Evolutionary conservation across 1,140 invertebrate genomes (phyloP).

Genomic region (Arion vulgaris): DNA sequence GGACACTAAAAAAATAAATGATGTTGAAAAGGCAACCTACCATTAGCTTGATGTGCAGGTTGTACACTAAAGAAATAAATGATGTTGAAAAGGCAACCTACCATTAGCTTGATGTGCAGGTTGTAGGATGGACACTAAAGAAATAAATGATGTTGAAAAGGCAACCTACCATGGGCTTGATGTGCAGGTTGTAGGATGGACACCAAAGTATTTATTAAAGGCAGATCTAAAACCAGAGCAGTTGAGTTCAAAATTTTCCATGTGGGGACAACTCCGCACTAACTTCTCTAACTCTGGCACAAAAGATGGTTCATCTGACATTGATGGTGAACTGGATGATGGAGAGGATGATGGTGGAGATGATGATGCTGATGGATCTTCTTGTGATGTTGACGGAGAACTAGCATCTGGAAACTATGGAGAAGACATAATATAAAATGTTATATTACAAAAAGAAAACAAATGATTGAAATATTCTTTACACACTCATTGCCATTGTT

Average conservation of each 20-base stretch:
- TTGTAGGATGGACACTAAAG: too few relatives aligned
- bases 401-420: slow-evolving; percentile 23
- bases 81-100: too few relatives aligned
- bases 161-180: slow-evolving; percentile 45
- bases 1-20: too few relatives aligned
- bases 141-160: too few relatives aligned
- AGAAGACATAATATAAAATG: not conserved
- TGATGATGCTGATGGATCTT: slow-evolving; percentile 34
- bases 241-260: slow-evolving; percentile 50
- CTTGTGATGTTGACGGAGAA: slow-evolving; percentile 33
- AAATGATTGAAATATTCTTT: too few relatives aligned
- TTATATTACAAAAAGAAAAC: too few relatives aligned
- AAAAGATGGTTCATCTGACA: slow-evolving; percentile 31
- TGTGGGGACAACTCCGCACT: slow-evolving; percentile 39
- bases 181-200: slow-evolving; percentile 32
- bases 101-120: too few relatives aligned
- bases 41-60: too few relatives aligned
- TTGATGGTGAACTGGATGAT: slow-evolving; percentile 19
- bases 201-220: slow-evolving; percentile 43
- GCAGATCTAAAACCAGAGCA: slow-evolving; percentile 43
- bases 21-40: too few relatives aligned
- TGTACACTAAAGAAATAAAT: too few relatives aligned
- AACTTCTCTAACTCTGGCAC: slow-evolving; percentile 37
- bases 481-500: too few relatives aligned
- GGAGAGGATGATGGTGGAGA: slow-evolving; percentile 22